Conservation (phyloP, 1,140 invertebrate genomes). For the Neomicropteryx cornuta region DNA sequence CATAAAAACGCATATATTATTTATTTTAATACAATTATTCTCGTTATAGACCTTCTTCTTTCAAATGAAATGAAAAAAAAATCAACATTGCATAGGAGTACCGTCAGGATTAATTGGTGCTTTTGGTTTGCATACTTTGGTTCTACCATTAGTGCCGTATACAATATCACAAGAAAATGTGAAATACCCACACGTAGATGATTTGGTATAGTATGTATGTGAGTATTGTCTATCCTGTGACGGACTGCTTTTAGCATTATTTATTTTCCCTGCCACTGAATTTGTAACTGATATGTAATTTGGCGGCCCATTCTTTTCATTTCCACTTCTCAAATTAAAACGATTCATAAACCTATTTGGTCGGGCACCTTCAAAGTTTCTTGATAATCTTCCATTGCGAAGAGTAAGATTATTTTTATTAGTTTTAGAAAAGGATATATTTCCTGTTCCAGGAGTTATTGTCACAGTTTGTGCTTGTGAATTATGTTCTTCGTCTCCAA, state of each 20-base stretch:
- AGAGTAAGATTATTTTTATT: slow-evolving; percentile 12
- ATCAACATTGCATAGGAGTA: slow-evolving; percentile 32
- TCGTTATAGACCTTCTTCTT: too few relatives aligned
- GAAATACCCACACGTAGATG: slow-evolving; percentile 74
- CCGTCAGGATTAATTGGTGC: slow-evolving; percentile 36
- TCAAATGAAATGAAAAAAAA: too few relatives aligned
- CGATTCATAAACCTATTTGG: slow-evolving; percentile 18
- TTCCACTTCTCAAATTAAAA: slow-evolving; percentile 12
- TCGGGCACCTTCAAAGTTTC: too few relatives aligned
- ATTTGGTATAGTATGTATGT: slow-evolving; percentile 74
- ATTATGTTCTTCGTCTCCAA: slow-evolving; percentile 40
- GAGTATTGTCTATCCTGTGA: slow-evolving; percentile 51
- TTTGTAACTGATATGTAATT: slow-evolving; percentile 64
- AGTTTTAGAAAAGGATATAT: slow-evolving; percentile 19
- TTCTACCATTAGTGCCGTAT: slow-evolving; percentile 60
- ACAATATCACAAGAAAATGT: slow-evolving; percentile 73
- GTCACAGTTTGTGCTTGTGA: slow-evolving; percentile 54
- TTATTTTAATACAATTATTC: too few relatives aligned
- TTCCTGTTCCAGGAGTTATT: slow-evolving; percentile 42
- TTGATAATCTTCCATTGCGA: slow-evolving; percentile 19
- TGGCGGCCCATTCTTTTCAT: slow-evolving; percentile 24
- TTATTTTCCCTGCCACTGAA: slow-evolving; percentile 58
- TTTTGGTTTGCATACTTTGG: slow-evolving; percentile 71
- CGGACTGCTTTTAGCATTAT: slow-evolving; percentile 39
- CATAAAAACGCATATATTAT: too few relatives aligned